A percentile compares a stretch with the other conserved stretches of the same genome.
Evolutionary conservation across 2,888 invertebrate genomes (phyloP).

Genomic region (Aspidiotus rigidus): DNA sequence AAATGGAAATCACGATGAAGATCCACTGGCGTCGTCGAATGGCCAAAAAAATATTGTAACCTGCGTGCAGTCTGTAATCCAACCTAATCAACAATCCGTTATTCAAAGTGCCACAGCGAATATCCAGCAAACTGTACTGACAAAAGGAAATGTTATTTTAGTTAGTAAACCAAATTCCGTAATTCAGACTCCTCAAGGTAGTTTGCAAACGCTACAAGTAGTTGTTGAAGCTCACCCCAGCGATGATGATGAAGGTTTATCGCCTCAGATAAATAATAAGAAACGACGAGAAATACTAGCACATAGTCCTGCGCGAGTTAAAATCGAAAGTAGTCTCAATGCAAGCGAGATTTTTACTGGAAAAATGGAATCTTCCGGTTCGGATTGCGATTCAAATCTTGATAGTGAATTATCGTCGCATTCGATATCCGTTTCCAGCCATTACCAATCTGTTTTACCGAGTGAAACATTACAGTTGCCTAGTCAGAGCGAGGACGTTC

Average conservation of each 20-base stretch:
- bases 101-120: slow-evolving; percentile 80
- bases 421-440: slow-evolving; percentile 47
- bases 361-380: slow-evolving; percentile 53
- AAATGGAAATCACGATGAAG: slow-evolving; percentile 52
- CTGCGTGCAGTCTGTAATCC: slow-evolving; percentile 89
- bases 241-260: slow-evolving; percentile 30
- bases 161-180: slow-evolving; percentile 85
- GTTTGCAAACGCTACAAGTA: slow-evolving; percentile 78
- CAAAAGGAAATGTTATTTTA: slow-evolving; percentile 81
- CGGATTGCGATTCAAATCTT: slow-evolving; percentile 53
- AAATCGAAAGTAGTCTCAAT: slow-evolving; percentile 19
- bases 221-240: slow-evolving; percentile 39
- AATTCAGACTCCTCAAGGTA: slow-evolving; percentile 82
- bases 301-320: slow-evolving; percentile 21
- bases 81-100: slow-evolving; percentile 89
- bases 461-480: slow-evolving; percentile 64
- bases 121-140: slow-evolving; percentile 68
- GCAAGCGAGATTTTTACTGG: slow-evolving; percentile 16
- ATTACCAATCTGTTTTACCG: slow-evolving; percentile 65
- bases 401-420: slow-evolving; percentile 59
- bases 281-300: slow-evolving; percentile 19
- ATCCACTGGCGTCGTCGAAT: slow-evolving; percentile 32
- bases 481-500: slow-evolving; percentile 54
- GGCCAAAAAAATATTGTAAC: slow-evolving; percentile 41
- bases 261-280: slow-evolving; percentile 21